Conservation (phyloP, 2,113 vertebrate species). For the Ceyx margarethae region DNA sequence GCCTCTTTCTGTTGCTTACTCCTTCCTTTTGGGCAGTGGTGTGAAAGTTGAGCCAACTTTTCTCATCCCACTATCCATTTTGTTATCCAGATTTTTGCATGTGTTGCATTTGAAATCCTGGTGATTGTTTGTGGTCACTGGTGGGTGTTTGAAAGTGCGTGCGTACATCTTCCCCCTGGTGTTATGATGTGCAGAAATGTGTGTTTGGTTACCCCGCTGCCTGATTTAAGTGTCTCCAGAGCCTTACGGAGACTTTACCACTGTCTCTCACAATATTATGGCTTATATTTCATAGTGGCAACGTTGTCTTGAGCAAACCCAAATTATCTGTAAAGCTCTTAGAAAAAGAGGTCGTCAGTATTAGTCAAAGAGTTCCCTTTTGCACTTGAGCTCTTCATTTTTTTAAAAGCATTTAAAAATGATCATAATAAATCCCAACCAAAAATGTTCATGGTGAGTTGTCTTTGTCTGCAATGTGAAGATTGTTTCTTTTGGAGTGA, state of each 20-base stretch:
- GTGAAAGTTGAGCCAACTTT: background rate
- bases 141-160: constrained; percentile 16
- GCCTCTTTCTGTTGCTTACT: background rate
- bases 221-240: constrained; percentile 51
- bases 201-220: constrained; percentile 41
- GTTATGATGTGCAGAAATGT: constrained; percentile 38
- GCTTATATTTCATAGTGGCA: constrained; percentile 33
- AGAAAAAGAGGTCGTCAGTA: background rate
- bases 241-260: constrained; percentile 44
- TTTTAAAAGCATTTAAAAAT: constrained; percentile 22
- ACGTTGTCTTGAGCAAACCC: constrained; percentile 20
- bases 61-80: background rate
- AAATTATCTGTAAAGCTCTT: constrained; percentile 63
- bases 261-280: background rate
- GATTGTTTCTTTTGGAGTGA: background rate
- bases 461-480: background rate
- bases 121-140: constrained; percentile 41
- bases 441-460: background rate
- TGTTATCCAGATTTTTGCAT: constrained; percentile 20
- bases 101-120: background rate
- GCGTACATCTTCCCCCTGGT: constrained; percentile 5
- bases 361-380: background rate
- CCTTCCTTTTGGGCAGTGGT: background rate
- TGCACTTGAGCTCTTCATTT: background rate
- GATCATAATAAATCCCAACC: background rate